Base-by-base conservation (phyloP, 1,140 invertebrate genomes). In the Drosophila guanche region DNA sequence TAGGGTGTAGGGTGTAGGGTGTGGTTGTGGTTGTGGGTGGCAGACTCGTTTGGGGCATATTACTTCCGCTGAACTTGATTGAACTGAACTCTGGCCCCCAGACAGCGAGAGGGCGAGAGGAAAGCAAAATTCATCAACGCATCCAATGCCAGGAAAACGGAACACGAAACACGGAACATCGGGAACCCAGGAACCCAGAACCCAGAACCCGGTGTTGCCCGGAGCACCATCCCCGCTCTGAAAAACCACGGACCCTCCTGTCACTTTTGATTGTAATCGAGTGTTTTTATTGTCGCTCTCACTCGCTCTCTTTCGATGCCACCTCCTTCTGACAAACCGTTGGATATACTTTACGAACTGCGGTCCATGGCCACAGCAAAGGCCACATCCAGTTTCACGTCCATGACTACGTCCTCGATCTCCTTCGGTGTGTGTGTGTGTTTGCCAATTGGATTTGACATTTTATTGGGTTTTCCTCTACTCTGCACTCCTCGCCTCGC, bases 361-460 rank as follows among this genome's bases (percentile, higher is more conserved):
- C 53, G 61, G 55, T 52, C 61, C 51, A 48, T 48, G 74, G 62
- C 69, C 61, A 67, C 60, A 72, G 29, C 40, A 43, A 45, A 48
- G 48, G 42, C 42, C 57, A 60, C 62, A 59, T 33, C 47, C 42
- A 22, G 10, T 27, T 48, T 22, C 61, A 37, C 40, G 27, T 40
- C n/a, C 59, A 46, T 42, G 53, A 40, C 60, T 54, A 5, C 51
- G 65, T 69, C 41, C 65, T 57, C 62, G 47, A 29, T 62, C 69
- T 59, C 25, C 25, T 27, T 27, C 23, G 51, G 46, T 46, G 16
- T 20, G 16, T 20, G 46, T 50, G 52, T 63, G 56, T 86, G 83
- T 86, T 86, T 86, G 81, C 83, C 83, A 86, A 86, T 86, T 86
- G 83, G 83, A 88, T 88, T 86, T 86, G 83, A 86, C 83, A 86